These are phyloP conservation scores for Picus viridis DNA, from an alignment of 2,797 vertebrate genomes.

Conservation along the genomic window DNA sequence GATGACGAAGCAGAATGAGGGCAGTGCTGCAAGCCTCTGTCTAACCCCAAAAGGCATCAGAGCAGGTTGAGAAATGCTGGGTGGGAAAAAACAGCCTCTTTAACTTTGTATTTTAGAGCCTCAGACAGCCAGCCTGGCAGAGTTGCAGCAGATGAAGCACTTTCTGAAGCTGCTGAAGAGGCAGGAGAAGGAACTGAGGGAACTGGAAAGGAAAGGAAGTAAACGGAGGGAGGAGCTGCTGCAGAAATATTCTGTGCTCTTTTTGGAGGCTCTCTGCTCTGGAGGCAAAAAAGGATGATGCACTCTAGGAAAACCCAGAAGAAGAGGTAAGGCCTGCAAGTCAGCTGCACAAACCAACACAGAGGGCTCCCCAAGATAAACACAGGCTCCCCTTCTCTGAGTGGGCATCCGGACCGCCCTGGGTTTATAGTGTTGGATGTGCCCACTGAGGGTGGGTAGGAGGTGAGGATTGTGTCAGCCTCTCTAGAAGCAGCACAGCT, in stretches of 20 bases:
- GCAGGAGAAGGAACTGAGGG: slow-evolving; percentile 93
- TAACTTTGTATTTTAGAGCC: slow-evolving; percentile 76
- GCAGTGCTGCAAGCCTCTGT: not conserved
- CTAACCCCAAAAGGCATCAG: not conserved
- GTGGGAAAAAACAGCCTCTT: not conserved
- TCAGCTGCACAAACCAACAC: not conserved
- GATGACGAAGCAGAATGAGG: not conserved
- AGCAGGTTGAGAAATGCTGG: not conserved
- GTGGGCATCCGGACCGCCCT: not conserved
- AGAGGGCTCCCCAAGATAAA: not conserved
- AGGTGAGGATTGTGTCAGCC: not conserved
- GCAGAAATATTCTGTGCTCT: slow-evolving; percentile 83
- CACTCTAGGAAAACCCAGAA: slow-evolving; percentile 73
- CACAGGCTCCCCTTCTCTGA: not conserved
- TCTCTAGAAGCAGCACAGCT: not conserved
- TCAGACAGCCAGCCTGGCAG: slow-evolving; percentile 82
- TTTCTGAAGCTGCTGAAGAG: slow-evolving; percentile 89
- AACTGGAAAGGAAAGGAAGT: slow-evolving; percentile 85
- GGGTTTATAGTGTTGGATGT: not conserved
- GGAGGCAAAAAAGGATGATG: slow-evolving; percentile 63
- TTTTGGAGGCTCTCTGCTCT: slow-evolving; percentile 70
- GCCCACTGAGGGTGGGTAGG: not conserved
- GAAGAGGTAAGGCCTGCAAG: slow-evolving; percentile 81
- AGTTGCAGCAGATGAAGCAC: slow-evolving; percentile 89
- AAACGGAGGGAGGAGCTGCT: slow-evolving; percentile 89